These are phyloP conservation scores for Trichacis sp. DNA, from an alignment of 2,888 invertebrate genomes.

Conservation along the genomic window DNA sequence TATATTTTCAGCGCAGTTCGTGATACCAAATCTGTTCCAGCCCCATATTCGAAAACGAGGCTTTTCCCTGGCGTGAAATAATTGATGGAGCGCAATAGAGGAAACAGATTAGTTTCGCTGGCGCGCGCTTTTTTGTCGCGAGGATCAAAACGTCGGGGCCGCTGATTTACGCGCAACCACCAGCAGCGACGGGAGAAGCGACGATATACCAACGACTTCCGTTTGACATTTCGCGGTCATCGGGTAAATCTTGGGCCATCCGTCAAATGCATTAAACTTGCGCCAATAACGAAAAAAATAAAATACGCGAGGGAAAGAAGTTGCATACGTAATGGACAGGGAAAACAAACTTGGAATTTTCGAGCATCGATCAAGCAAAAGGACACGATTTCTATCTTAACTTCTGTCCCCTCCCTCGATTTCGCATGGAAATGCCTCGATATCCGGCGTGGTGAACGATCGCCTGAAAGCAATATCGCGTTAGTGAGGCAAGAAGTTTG, in stretches of 20 bases:
- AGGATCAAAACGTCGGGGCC: slow-evolving; percentile 14
- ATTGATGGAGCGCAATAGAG: slow-evolving; percentile 40
- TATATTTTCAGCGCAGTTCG: no score
- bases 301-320: background rate
- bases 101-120: slow-evolving; percentile 46
- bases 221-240: slow-evolving; percentile 8
- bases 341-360: slow-evolving; percentile 20
- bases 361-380: slow-evolving; percentile 27
- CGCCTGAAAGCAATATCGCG: slow-evolving; percentile 36
- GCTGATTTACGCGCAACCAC: slow-evolving; percentile 13
- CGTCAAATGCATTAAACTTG: background rate
- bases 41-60: background rate
- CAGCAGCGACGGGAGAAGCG: background rate
- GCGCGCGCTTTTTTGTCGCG: slow-evolving; percentile 17
- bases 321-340: slow-evolving; percentile 23
- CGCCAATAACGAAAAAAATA: background rate
- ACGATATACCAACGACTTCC: slow-evolving; percentile 7
- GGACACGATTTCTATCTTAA: slow-evolving; percentile 44
- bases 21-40: background rate
- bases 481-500: slow-evolving; percentile 8
- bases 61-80: slow-evolving; percentile 15
- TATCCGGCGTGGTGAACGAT: slow-evolving; percentile 35
- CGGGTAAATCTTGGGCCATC: slow-evolving; percentile 1
- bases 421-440: slow-evolving; percentile 40
- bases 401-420: slow-evolving; percentile 8